These are phyloP conservation scores for Acomys russatus DNA, from an alignment of 2,797 vertebrate genomes.

Conservation along the genomic window DNA sequence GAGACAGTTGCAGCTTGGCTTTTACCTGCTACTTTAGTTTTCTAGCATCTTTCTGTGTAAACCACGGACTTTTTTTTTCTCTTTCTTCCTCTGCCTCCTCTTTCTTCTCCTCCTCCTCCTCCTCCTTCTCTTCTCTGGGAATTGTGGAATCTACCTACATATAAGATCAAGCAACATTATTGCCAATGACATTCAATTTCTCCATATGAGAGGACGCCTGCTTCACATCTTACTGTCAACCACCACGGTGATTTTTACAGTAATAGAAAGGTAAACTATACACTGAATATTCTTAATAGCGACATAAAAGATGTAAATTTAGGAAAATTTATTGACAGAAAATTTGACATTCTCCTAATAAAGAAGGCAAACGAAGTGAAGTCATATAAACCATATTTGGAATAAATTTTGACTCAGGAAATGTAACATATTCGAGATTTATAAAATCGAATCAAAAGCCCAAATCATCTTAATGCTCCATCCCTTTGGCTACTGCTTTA, in stretches of 20 bases:
- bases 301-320: conserved; percentile 36
- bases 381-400: background rate
- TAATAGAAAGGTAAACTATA: background rate
- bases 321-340: conserved; percentile 1
- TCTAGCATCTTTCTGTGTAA: background rate
- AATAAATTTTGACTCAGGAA: background rate
- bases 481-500: background rate
- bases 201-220: conserved; percentile 4
- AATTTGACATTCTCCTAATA: background rate
- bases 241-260: background rate
- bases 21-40: background rate
- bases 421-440: background rate
- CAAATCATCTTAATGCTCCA: background rate
- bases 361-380: conserved; percentile 28
- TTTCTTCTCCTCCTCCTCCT: background rate
- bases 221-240: background rate
- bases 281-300: background rate
- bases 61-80: background rate
- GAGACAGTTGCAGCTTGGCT: background rate
- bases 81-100: background rate
- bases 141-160: background rate
- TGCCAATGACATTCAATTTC: background rate
- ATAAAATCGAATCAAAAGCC: conserved; percentile 36
- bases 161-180: background rate
- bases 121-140: background rate